phyloP scores from a whole-genome alignment of 2,888 invertebrate genomes.

The Xestia rhomboidea region DNA sequence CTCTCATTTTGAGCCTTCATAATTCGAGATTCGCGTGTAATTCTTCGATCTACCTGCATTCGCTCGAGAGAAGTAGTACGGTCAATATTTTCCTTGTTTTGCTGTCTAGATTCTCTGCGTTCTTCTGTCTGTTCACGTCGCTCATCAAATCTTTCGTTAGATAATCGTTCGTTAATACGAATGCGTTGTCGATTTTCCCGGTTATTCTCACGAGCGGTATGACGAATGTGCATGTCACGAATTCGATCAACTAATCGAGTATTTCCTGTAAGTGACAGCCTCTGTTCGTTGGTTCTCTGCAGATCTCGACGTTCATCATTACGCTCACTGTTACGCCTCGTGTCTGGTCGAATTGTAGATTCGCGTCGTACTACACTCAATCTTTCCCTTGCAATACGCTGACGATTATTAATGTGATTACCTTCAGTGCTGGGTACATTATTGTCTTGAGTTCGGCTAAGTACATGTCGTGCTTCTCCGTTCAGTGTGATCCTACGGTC shows the following conservation, averaged over 20 bases:
- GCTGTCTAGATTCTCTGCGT: conserved; percentile 26
- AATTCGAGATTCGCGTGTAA: conserved; percentile 38
- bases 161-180: conserved; percentile 15
- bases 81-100: conserved; percentile 43
- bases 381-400: conserved; percentile 31
- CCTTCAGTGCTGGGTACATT: conserved; percentile 9
- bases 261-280: conserved; percentile 35
- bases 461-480: conserved; percentile 28
- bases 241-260: conserved; percentile 30
- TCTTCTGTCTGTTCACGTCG: conserved; percentile 33
- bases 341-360: conserved; percentile 31
- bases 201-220: conserved; percentile 26
- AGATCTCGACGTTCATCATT: conserved; percentile 36
- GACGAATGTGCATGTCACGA: conserved; percentile 29
- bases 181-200: conserved; percentile 17
- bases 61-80: conserved; percentile 33
- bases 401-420: conserved; percentile 25
- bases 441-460: conserved; percentile 29
- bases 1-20: conserved; percentile 11
- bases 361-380: conserved; percentile 33
- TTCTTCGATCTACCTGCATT: conserved; percentile 25
- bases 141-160: conserved; percentile 22
- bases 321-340: conserved; percentile 24
- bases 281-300: conserved; percentile 30
- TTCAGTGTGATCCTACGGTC: conserved; percentile 30